Evolutionary conservation across 2,113 vertebrate genomes (phyloP), one percentile per base, ranked within the genome.

Genomic region (Pithys albifrons): DNA sequence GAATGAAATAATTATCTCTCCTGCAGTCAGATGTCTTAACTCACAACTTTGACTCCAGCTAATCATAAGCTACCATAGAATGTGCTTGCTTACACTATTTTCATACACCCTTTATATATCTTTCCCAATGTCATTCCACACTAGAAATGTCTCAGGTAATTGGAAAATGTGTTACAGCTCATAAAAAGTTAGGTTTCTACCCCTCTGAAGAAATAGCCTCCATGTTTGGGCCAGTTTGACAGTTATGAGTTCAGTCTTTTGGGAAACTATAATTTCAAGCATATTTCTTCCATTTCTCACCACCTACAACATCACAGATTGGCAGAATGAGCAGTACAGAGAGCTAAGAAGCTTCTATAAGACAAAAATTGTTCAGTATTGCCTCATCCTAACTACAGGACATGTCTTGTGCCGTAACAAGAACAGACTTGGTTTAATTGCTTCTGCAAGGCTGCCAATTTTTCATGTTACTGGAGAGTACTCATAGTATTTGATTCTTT

Each of bases 281-380:
- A 25, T 52, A 48, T 77, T 86, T 80, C 55, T 95, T 85, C 79
- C 69, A 83, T 76, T 93, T 96, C 67, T 67, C 28, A 94, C 72
- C 33, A 85, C 22, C 67, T 77, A 80, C 39, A 85, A 22, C 25
- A 80, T 33, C 81, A 91, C 4, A 85, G 59, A 85, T 73, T 71
- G 64, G 51, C 46, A 66, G 43, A 93, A 90, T 37, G 39, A 91
- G 33, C 23, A 77, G 49, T 55, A 69, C 35, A 59, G 64, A 69
- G 29, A 71, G 59, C 43, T 91, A 73, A 93, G 37, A 88, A 66
- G 6, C 9, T 83, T 73, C 64, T 83, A 10, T 62, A 72, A 23
- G 6, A 7, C 41, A 87, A 82, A 59, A 20, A 55, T 77, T 51
- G 5, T 65, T 43, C 2, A 5, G 14, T 51, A 80, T 66, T 66